A percentile compares a stretch with the other conserved stretches of the same genome.
phyloP scores from a whole-genome alignment of 92 coral and sea anemone genomes.

The Ricordea florida region DNA sequence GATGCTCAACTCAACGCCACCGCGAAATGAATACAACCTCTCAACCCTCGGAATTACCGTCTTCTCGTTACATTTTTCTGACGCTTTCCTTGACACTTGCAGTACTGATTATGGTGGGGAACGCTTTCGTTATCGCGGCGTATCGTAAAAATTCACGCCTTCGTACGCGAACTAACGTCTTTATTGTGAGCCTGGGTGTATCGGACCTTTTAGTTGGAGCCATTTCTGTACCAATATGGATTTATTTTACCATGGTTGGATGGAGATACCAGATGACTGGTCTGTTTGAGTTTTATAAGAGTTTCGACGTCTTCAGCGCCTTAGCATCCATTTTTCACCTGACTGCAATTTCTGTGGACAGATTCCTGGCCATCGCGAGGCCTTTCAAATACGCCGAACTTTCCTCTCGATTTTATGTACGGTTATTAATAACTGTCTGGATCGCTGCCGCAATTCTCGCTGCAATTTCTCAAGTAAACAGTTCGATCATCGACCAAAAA shows the following conservation, averaged over 20 bases:
- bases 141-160: constrained; percentile 56
- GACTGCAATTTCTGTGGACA: constrained; percentile 63
- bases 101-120: constrained; percentile 46
- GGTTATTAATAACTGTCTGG: constrained; percentile 60
- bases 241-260: constrained; percentile 34
- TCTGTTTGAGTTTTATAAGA: constrained; percentile 17
- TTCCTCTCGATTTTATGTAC: constrained; percentile 18
- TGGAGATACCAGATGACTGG: neutral
- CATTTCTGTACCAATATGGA: constrained; percentile 70
- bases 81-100: constrained; percentile 35
- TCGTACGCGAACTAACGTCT: constrained; percentile 61
- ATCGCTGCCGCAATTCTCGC: constrained; percentile 35
- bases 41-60: neutral
- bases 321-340: constrained; percentile 79
- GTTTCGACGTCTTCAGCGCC: constrained; percentile 71
- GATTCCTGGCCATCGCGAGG: constrained; percentile 57
- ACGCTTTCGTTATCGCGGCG: constrained; percentile 55
- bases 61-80: constrained; percentile 9
- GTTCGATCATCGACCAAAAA: neutral
- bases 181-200: constrained; percentile 65
- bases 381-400: constrained; percentile 55
- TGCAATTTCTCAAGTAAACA: constrained; percentile 29
- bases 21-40: constrained; percentile 1
- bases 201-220: constrained; percentile 75
- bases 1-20: neutral